Evolutionary conservation across 2,113 vertebrate species (phyloP).

Genomic region (Brachypteracias leptosomus): DNA sequence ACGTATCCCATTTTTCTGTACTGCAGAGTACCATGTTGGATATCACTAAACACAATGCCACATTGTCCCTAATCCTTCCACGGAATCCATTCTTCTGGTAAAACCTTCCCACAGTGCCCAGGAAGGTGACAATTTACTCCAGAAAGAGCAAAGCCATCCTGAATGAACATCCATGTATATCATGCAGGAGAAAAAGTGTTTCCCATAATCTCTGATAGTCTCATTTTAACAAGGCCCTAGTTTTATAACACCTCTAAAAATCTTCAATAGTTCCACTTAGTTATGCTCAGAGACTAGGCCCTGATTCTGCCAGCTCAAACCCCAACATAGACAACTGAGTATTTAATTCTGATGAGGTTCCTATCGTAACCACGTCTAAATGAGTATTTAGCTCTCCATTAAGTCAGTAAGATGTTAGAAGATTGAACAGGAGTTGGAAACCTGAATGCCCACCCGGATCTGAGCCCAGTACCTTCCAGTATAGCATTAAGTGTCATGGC

Average conservation of each 20-base stretch:
- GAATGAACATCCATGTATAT: not conserved
- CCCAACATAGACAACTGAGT: fast-evolving
- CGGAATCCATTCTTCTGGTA: not conserved
- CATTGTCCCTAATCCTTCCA: not conserved
- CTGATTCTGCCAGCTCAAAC: not conserved
- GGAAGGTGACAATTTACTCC: not conserved
- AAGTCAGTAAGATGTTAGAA: not conserved
- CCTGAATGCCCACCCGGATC: not conserved
- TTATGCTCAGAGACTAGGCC: not conserved
- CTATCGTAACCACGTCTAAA: not conserved
- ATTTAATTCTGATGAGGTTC: not conserved
- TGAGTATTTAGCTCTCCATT: not conserved
- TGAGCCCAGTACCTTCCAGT: not conserved
- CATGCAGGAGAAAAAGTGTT: not conserved
- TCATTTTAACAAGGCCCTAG: not conserved
- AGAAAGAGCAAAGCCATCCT: not conserved
- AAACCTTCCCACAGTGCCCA: not conserved
- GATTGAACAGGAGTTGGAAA: not conserved
- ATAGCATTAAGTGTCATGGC: not conserved
- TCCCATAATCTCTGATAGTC: not conserved
- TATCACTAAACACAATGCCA: not conserved
- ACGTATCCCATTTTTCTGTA: not conserved
- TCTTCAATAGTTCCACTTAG: not conserved
- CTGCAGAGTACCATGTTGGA: not conserved
- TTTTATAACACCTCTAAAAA: not conserved